Percentiles rank a stretch among this genome's conserved stretches.
Conservation (phyloP, 2,797 vertebrate genomes). For the Odontamblyopus lacepedii region DNA sequence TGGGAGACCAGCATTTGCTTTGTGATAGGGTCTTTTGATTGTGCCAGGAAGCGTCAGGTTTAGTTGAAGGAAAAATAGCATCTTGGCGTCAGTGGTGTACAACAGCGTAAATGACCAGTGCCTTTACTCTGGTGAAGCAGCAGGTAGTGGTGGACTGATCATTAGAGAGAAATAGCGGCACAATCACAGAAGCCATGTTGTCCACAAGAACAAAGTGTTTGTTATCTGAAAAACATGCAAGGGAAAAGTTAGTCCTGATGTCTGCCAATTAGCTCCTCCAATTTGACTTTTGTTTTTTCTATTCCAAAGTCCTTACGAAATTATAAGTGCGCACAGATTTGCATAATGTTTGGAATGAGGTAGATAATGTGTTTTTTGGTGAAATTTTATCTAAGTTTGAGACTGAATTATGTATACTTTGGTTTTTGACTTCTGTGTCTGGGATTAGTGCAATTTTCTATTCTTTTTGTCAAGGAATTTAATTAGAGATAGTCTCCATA, state of each 20-base stretch:
- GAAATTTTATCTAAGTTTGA: too few species aligned
- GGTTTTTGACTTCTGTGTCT: too few species aligned
- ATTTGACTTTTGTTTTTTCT: background rate
- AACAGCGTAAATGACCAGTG: constrained; percentile 26
- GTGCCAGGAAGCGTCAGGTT: constrained; percentile 17
- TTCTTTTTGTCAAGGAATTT: too few species aligned
- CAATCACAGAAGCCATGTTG: constrained; percentile 15
- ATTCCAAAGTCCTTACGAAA: too few species aligned
- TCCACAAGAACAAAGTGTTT: constrained; percentile 1
- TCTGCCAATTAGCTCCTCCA: background rate
- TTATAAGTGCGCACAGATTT: too few species aligned
- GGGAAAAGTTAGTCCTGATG: background rate
- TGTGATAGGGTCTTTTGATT: constrained; percentile 1
- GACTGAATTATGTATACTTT: too few species aligned
- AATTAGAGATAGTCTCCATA: too few species aligned
- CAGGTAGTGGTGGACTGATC: constrained; percentile 30
- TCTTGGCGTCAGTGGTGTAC: constrained; percentile 4
- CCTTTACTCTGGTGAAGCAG: constrained; percentile 24
- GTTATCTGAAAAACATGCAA: constrained; percentile 3
- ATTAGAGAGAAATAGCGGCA: constrained; percentile 37
- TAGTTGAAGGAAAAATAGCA: constrained; percentile 31
- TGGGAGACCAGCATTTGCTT: background rate
- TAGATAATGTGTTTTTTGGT: too few species aligned
- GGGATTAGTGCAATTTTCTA: too few species aligned
- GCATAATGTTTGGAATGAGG: too few species aligned